Evolutionary conservation across 1,140 invertebrate species (phyloP).

Genomic region (Dinoponera quadriceps): DNA sequence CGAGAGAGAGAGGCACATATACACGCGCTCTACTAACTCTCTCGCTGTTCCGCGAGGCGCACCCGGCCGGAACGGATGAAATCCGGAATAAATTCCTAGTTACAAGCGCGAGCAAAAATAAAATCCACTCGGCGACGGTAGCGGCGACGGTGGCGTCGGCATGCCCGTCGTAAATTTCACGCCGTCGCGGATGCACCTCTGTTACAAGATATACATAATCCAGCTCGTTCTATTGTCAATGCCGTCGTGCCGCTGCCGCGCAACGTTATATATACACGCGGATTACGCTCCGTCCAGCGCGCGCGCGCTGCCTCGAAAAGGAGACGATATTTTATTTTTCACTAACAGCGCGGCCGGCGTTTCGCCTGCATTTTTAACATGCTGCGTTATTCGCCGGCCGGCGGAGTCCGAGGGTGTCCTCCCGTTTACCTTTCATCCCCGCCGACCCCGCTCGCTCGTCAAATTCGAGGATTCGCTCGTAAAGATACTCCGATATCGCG

Average conservation of each 20-base stretch:
- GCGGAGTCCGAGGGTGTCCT: too few relatives aligned
- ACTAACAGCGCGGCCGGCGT: conserved; percentile 12
- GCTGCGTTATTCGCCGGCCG: not conserved
- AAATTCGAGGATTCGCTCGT: too few relatives aligned
- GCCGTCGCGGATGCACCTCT: conserved; percentile 35
- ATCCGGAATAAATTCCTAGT: conserved; percentile 70
- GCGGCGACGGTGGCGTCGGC: not conserved
- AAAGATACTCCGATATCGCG: too few relatives aligned
- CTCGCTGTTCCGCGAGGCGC: conserved; percentile 48
- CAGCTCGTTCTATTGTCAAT: conserved; percentile 51
- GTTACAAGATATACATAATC: conserved; percentile 58
- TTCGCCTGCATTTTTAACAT: conserved; percentile 31
- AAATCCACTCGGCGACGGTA: conserved; percentile 36
- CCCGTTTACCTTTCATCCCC: too few relatives aligned
- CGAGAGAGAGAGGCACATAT: not conserved
- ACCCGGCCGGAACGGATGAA: conserved; percentile 68
- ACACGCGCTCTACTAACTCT: conserved; percentile 36
- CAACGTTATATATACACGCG: conserved; percentile 6
- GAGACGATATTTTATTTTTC: conserved; percentile 48
- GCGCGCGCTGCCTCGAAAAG: conserved; percentile 19
- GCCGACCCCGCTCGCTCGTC: too few relatives aligned
- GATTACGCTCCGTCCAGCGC: conserved; percentile 7
- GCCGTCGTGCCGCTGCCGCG: conserved; percentile 7
- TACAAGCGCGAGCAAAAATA: conserved; percentile 64
- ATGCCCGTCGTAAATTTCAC: conserved; percentile 17